These are phyloP conservation scores for Phenganax stokvisi DNA, from an alignment of 92 coral and sea anemone species.

Conservation along the genomic window DNA sequence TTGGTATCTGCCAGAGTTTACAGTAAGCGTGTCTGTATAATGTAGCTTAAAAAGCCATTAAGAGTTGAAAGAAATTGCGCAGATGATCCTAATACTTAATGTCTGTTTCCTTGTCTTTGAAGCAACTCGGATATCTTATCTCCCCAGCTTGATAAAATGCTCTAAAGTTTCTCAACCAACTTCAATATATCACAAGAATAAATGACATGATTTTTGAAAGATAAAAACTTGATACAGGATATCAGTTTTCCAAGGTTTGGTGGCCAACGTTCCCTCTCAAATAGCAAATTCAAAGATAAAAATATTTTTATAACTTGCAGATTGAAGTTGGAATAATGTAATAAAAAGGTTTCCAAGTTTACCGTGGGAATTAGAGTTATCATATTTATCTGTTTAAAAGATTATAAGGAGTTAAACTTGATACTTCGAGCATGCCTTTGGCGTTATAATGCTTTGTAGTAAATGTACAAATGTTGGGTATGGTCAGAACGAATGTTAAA, in stretches of 20 bases:
- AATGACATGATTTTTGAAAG: no score
- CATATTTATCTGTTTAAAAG: not conserved
- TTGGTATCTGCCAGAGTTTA: not conserved
- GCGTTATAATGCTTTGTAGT: no score
- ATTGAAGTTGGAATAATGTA: not conserved
- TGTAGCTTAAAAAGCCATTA: slow-evolving; percentile 4
- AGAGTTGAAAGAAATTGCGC: slow-evolving; percentile 30
- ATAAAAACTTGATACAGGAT: not conserved
- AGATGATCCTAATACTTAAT: slow-evolving; percentile 19
- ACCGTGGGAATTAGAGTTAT: not conserved
- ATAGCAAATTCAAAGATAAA: not conserved
- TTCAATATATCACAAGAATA: no score
- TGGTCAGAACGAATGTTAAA: no score
- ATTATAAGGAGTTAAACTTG: not conserved
- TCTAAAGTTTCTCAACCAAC: no score
- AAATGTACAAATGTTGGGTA: no score
- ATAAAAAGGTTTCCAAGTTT: not conserved
- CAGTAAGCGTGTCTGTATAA: not conserved
- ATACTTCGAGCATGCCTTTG: no score
- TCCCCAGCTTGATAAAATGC: no score
- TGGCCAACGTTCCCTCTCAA: not conserved
- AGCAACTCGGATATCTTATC: no score
- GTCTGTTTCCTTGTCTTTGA: not conserved
- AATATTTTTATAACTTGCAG: not conserved
- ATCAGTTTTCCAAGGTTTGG: not conserved